Base-by-base conservation (phyloP, 2,113 vertebrate species). In the Vombatus ursinus region DNA sequence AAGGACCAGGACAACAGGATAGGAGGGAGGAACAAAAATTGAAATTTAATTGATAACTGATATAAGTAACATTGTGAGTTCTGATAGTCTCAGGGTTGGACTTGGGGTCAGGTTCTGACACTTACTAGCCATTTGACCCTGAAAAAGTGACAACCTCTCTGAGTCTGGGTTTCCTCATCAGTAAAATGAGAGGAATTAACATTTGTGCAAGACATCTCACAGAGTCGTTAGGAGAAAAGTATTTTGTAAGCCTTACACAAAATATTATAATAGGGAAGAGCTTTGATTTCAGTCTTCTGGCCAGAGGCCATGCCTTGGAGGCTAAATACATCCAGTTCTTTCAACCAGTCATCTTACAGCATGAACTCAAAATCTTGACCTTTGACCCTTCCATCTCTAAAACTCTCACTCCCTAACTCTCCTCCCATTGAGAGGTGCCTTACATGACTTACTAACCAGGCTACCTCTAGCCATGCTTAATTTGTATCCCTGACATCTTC, bases 11-110 rank as follows among this genome's bases (percentile, higher is more conserved):
- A 61, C n/a, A 91, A 92, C 51, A 90, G 48, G 48, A n/a, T 10
- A 49, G 68, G 51, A 92, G 50, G 61, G 23, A 61, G 28, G 4
- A 92, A 68, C 53, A 89, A 89, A 89, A 53, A 50, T 9, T 89
- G 44, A 37, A 9, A 90, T 37, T 44, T 61, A 95, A 91, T 25
- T n/a, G 95, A 84, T 96, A 95, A 94, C 48, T 94, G 48, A 23
- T 23, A 14, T 0, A 61, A 52, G 92, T 50, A 4, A 25, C 95
- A 50, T 84, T 16, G 47, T 9, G 16, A 91, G 84, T 51, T 94
- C 52, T 92, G 50, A 92, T 61, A 94, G 31, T 25, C 54, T 84
- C 57, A 50, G 68, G 52, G 4, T 16, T 68, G 57, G 3, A 31
- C 28, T 61, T 31, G 31, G 57, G 61, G 12, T 68, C 3, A 54